A percentile compares a stretch with the other conserved stretches of the same genome.
Evolutionary conservation across 92 coral and sea anemone genomes (phyloP).

Genomic region (Phenganax subtilis): DNA sequence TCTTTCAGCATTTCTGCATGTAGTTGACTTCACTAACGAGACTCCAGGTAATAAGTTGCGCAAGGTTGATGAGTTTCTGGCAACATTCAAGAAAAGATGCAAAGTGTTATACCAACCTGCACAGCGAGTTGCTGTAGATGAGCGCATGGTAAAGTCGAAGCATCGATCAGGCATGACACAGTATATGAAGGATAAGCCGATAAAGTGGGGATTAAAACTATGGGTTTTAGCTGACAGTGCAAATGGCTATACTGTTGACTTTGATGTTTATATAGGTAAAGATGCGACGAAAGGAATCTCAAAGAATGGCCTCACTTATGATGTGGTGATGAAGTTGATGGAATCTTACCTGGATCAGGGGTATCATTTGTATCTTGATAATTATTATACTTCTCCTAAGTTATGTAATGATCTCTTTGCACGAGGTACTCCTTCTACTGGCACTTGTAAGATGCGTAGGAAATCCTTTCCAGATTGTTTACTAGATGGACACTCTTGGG

Average conservation of each 20-base stretch:
- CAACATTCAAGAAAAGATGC: slow-evolving; percentile 54
- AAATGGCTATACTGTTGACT: not conserved
- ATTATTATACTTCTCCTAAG: too few relatives aligned
- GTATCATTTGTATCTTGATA: too few relatives aligned
- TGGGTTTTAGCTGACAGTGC: slow-evolving; percentile 57
- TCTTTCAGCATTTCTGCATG: slow-evolving; percentile 33
- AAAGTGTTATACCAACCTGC: slow-evolving; percentile 48
- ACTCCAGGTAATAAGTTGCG: slow-evolving; percentile 49
- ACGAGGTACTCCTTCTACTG: slow-evolving; percentile 2
- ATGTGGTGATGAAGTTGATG: not conserved
- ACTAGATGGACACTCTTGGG: slow-evolving; percentile 56
- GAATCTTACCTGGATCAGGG: too few relatives aligned
- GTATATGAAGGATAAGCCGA: too few relatives aligned
- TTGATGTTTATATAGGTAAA: not conserved
- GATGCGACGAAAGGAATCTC: not conserved
- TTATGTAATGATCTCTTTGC: too few relatives aligned
- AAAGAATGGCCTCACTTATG: not conserved
- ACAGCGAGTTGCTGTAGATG: slow-evolving; percentile 60
- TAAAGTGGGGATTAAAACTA: slow-evolving; percentile 22
- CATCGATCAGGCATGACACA: slow-evolving; percentile 54
- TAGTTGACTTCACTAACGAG: slow-evolving; percentile 33
- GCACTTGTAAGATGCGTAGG: slow-evolving; percentile 51
- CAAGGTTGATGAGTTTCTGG: not conserved
- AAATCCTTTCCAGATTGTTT: slow-evolving; percentile 46
- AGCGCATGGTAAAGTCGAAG: slow-evolving; percentile 60